A percentile compares a stretch with the other conserved stretches of the same genome.
Evolutionary conservation across 1,140 invertebrate genomes (phyloP).

Genomic region (Aporrectodea caliginosa): DNA sequence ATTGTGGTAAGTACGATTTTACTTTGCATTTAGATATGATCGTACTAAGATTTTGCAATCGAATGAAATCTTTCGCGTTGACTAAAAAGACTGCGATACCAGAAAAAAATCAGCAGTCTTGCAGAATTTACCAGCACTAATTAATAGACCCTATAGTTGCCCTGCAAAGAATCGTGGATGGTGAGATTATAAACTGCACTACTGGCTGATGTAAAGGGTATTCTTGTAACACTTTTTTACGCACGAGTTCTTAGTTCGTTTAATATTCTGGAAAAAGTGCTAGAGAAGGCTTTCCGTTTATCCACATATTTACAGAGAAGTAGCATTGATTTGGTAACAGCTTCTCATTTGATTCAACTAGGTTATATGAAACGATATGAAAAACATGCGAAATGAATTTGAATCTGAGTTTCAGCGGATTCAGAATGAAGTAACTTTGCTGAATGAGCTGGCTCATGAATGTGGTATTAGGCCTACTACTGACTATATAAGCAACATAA

Average conservation of each 20-base stretch:
- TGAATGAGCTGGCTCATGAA: not conserved
- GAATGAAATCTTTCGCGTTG: constrained; percentile 2
- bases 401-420: too few species aligned
- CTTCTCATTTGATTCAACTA: constrained; percentile 22
- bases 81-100: constrained; percentile 9
- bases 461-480: constrained; percentile 6
- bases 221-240: not conserved
- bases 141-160: too few species aligned
- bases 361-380: not conserved
- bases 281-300: constrained; percentile 4
- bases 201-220: not conserved
- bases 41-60: too few species aligned
- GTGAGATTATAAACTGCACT: constrained; percentile 6
- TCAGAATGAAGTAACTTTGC: too few species aligned
- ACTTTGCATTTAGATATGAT: too few species aligned
- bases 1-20: too few species aligned
- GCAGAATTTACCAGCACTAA: constrained; percentile 4
- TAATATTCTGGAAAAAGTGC: constrained; percentile 8
- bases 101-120: not conserved
- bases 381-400: constrained; percentile 17
- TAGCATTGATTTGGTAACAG: constrained; percentile 16
- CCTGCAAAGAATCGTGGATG: constrained; percentile 6
- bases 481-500: too few species aligned
- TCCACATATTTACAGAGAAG: constrained; percentile 17
- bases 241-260: constrained; percentile 5